Percentiles rank a stretch among this genome's conserved stretches.
Evolutionary conservation across 1,140 invertebrate species (phyloP).

Genomic region (Oedothorax gibbosus): DNA sequence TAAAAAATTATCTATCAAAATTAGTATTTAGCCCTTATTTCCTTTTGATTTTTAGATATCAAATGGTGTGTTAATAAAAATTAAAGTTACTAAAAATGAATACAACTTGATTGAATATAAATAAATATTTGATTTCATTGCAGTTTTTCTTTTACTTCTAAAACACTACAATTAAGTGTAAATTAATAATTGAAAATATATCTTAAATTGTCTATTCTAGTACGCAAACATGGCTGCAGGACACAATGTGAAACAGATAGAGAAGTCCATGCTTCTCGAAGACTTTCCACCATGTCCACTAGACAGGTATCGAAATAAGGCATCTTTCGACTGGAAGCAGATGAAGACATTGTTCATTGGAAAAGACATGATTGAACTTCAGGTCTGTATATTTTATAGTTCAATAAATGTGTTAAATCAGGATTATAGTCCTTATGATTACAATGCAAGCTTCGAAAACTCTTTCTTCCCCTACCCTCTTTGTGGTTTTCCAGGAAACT

Average conservation of each 20-base stretch:
- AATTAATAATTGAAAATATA: no score
- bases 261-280: conserved; percentile 64
- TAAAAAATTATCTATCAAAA: no score
- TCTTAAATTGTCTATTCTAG: conserved; percentile 2
- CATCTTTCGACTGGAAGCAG: conserved; percentile 84
- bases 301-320: conserved; percentile 77
- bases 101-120: no score
- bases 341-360: conserved; percentile 80
- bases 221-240: conserved; percentile 46
- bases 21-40: no score
- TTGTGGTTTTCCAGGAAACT: neutral
- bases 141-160: no score
- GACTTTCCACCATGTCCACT: conserved; percentile 79
- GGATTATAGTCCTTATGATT: neutral
- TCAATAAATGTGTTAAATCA: neutral
- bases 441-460: neutral
- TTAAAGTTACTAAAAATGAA: no score
- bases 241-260: conserved; percentile 43
- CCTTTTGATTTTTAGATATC: no score
- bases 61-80: no score
- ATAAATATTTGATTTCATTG: no score
- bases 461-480: neutral
- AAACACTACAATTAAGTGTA: no score
- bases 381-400: conserved; percentile 71
- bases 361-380: conserved; percentile 78